These are phyloP conservation scores for Macroramphosus scolopax DNA, from an alignment of 2,797 vertebrate genomes.

Conservation along the genomic window DNA sequence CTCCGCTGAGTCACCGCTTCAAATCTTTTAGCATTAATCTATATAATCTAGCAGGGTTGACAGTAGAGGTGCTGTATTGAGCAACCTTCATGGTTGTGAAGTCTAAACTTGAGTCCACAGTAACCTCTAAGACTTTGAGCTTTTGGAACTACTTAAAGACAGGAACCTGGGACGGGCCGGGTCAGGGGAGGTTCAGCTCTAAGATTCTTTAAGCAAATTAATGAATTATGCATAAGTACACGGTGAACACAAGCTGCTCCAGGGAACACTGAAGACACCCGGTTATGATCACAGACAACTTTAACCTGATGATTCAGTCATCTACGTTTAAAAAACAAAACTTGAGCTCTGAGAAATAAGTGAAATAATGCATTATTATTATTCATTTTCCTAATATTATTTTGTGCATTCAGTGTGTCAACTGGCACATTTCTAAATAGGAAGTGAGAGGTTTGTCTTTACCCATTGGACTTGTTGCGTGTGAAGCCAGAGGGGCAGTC, in stretches of 20 bases:
- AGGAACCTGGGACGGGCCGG: slow-evolving; percentile 10
- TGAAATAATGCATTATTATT: too few species aligned
- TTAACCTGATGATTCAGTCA: neutral
- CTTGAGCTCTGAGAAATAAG: too few species aligned
- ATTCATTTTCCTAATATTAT: neutral
- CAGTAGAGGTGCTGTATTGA: slow-evolving; percentile 8
- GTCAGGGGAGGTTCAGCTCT: slow-evolving; percentile 45
- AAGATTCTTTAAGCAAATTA: slow-evolving; percentile 45
- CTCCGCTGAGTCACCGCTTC: slow-evolving; percentile 3
- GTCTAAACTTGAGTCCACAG: slow-evolving; percentile 35
- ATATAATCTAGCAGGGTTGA: slow-evolving; percentile 12
- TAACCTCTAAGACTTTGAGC: slow-evolving; percentile 25
- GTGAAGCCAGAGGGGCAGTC: slow-evolving; percentile 95
- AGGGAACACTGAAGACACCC: slow-evolving; percentile 20
- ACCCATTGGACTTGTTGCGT: slow-evolving; percentile 89
- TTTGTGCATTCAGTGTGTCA: slow-evolving; percentile 13
- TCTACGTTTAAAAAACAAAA: too few species aligned
- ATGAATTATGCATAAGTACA: slow-evolving; percentile 33
- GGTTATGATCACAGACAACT: slow-evolving; percentile 9
- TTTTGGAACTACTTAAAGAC: slow-evolving; percentile 22
- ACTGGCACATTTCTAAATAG: slow-evolving; percentile 10
- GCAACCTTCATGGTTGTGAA: slow-evolving; percentile 20
- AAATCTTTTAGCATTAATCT: slow-evolving; percentile 19
- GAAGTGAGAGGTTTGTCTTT: slow-evolving; percentile 37
- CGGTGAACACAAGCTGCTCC: slow-evolving; percentile 20